Evolutionary conservation across 2,888 invertebrate species (phyloP), one percentile per base, ranked within the genome.

Genomic region (Melitaea athalia): DNA sequence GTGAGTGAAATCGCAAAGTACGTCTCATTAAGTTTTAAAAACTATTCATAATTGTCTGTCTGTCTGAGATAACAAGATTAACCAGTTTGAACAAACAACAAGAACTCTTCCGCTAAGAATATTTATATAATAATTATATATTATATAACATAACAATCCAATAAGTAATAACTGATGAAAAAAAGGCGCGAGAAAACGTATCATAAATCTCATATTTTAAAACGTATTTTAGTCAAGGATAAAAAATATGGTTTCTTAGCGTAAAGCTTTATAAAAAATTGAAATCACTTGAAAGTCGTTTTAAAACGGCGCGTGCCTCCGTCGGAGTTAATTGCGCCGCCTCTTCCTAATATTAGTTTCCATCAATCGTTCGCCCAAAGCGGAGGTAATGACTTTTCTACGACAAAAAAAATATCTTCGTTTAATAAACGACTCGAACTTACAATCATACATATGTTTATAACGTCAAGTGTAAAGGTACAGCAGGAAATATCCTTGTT

Each of bases 321-420:
- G 42, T 31, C 64, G 42, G 50, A 49, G 55, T 68, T 64, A 68
- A 68, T 64, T 61, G 61, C 64, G 64, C 57, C 64, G 62, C 57
- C 61, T 59, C 64, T 61, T 43, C 14, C 60, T 62, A 62, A 62
- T 64, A 69, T 69, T 64, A 69, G 60, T 65, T 69, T 50, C 64
- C 69, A 64, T 69, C 69, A 69, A 69, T 69, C 64, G 69, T 33
- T 57, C 53, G 64, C 52, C 69, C 61, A 38, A 12, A 57, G 57
- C 33, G 15, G 42, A 38, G 38, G 33, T 55, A 55, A 33, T 14
- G 53, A 55, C 33, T 31, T 3, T 52, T 52, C 24, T 52, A 24
- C 12, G n/a, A 12, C 10, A 45, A 8, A 45, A 45, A 45, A 45
- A 38, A 38, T 1, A 45, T 15, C 14, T 49, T 49, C n/a, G 15